Percentiles rank a stretch among this genome's conserved stretches.
phyloP scores from a whole-genome alignment of 2,888 invertebrate species.

The Aspidiotus destructor region DNA sequence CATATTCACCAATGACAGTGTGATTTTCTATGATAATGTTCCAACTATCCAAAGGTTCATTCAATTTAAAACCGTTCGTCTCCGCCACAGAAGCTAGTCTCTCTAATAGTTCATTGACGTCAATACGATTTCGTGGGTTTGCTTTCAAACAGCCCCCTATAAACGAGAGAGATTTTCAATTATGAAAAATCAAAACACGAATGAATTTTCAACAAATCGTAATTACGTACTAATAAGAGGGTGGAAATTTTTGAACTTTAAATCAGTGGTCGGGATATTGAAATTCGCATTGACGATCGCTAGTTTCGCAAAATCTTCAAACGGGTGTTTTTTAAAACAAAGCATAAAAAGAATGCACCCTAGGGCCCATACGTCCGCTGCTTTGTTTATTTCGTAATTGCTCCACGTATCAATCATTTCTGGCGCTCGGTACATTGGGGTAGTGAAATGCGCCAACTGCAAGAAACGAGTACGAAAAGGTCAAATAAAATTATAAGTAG shows the following conservation, averaged over 20 bases:
- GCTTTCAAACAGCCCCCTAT: constrained; percentile 66
- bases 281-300: constrained; percentile 95
- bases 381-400: constrained; percentile 82
- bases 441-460: constrained; percentile 48
- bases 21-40: constrained; percentile 12
- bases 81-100: constrained; percentile 81
- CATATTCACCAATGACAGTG: background rate
- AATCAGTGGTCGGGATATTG: constrained; percentile 67
- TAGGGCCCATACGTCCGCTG: constrained; percentile 91
- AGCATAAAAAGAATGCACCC: constrained; percentile 90
- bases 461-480: background rate
- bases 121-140: constrained; percentile 60
- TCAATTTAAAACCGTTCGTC: constrained; percentile 69
- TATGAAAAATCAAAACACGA: background rate
- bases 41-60: constrained; percentile 59
- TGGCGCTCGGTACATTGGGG: constrained; percentile 94
- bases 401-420: constrained; percentile 98
- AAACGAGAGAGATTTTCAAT: constrained; percentile 40
- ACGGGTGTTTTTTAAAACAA: constrained; percentile 91
- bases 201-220: background rate
- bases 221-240: constrained; percentile 68
- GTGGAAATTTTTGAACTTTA: constrained; percentile 72
- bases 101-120: constrained; percentile 70
- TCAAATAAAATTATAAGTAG: background rate
- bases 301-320: constrained; percentile 86